A percentile compares a stretch with the other conserved stretches of the same genome.
Evolutionary conservation across 2,888 invertebrate species (phyloP).

Genomic region (Exocentrus adspersus): DNA sequence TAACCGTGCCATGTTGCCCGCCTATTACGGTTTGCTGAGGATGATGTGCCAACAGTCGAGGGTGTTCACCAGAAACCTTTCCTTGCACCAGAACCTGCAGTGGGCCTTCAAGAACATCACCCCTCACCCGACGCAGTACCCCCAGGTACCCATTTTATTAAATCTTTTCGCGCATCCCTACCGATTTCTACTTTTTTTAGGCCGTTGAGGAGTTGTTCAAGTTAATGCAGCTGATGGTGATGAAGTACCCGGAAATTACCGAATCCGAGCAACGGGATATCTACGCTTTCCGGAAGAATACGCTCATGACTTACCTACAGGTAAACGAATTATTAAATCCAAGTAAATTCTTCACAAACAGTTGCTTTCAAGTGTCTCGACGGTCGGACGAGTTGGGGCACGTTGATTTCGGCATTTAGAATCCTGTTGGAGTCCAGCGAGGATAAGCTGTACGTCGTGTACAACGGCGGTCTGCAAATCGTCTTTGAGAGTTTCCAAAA

Average conservation of each 20-base stretch:
- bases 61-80: constrained; percentile 85
- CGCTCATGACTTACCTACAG: constrained; percentile 88
- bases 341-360: neutral
- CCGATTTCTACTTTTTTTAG: no score
- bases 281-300: constrained; percentile 84
- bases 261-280: constrained; percentile 84
- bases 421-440: constrained; percentile 90
- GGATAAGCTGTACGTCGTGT: constrained; percentile 89
- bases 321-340: no score
- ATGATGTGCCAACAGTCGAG: constrained; percentile 91
- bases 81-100: constrained; percentile 93
- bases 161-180: no score
- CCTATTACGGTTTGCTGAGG: constrained; percentile 88
- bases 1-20: constrained; percentile 93
- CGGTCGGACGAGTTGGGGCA: constrained; percentile 92
- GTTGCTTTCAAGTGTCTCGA: constrained; percentile 73
- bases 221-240: constrained; percentile 88
- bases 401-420: constrained; percentile 89
- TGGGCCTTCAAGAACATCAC: constrained; percentile 98
- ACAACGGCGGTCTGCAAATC: constrained; percentile 86
- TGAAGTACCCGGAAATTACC: constrained; percentile 81
- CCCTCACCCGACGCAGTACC: constrained; percentile 94
- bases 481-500: constrained; percentile 89
- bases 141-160: no score
- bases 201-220: constrained; percentile 93